A percentile compares a stretch with the other conserved stretches of the same genome.
Evolutionary conservation across 2,797 vertebrate species (phyloP).

Genomic region (Ispidina picta): DNA sequence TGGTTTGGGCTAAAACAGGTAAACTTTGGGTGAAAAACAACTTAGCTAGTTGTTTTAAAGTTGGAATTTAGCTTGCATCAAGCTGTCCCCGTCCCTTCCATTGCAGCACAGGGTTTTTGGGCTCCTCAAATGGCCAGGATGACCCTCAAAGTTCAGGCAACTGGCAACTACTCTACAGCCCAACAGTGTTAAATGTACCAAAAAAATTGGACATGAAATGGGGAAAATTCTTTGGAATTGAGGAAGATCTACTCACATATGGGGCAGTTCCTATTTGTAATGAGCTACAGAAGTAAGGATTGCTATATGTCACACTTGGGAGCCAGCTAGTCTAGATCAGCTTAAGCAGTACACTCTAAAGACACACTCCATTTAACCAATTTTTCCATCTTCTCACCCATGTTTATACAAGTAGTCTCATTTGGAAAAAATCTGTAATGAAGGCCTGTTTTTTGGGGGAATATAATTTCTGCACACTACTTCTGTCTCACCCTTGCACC

Average conservation of each 20-base stretch:
- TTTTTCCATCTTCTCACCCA: not conserved
- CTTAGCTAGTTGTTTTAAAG: too few relatives aligned
- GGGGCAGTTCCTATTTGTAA: not conserved
- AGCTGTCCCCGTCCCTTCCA: too few relatives aligned
- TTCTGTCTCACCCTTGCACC: not conserved
- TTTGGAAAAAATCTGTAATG: not conserved
- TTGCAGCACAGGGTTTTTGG: not conserved
- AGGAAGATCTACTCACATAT: not conserved
- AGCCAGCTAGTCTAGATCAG: not conserved
- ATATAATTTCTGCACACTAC: not conserved
- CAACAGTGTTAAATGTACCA: fast-evolving
- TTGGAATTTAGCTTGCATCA: too few relatives aligned
- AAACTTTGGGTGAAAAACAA: too few relatives aligned
- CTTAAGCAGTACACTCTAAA: not conserved
- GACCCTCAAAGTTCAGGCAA: not conserved
- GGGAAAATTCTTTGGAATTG: not conserved
- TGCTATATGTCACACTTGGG: not conserved
- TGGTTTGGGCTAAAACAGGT: too few relatives aligned
- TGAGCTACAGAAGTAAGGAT: not conserved
- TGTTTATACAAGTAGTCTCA: not conserved
- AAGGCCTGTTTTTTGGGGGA: not conserved
- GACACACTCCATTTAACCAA: not conserved
- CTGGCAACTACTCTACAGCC: not conserved
- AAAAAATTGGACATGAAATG: not conserved
- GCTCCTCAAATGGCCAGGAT: not conserved